A percentile compares a stretch with the other conserved stretches of the same genome.
phyloP scores from a whole-genome alignment of 2,113 vertebrate genomes.

The Xenopus tropicalis region UCB_Xtro_10.0 CM004449.2:32233501-32234000 shows the following conservation, averaged over 20 bases:
- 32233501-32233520: too few relatives aligned
- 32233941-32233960: background rate
- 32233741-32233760: constrained; percentile 27
- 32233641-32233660: constrained; percentile 30
- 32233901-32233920: background rate
- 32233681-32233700: constrained; percentile 31
- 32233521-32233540: background rate
- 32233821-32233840: constrained; percentile 37
- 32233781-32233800: constrained; percentile 20
- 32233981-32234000: too few relatives aligned
- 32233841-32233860: constrained; percentile 25
- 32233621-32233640: constrained; percentile 25
- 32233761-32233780: constrained; percentile 27
- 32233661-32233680: constrained; percentile 33
- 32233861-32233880: background rate
- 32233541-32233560: constrained; percentile 1
- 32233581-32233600: constrained; percentile 25
- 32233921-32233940: background rate
- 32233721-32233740: constrained; percentile 28
- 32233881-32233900: background rate
- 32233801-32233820: constrained; percentile 26
- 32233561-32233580: constrained; percentile 20
- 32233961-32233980: too few relatives aligned
- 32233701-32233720: constrained; percentile 7
- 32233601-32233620: constrained; percentile 34